These are phyloP conservation scores for Notiomystis cincta DNA, from an alignment of 2,113 vertebrate species.

Conservation along the genomic window DNA sequence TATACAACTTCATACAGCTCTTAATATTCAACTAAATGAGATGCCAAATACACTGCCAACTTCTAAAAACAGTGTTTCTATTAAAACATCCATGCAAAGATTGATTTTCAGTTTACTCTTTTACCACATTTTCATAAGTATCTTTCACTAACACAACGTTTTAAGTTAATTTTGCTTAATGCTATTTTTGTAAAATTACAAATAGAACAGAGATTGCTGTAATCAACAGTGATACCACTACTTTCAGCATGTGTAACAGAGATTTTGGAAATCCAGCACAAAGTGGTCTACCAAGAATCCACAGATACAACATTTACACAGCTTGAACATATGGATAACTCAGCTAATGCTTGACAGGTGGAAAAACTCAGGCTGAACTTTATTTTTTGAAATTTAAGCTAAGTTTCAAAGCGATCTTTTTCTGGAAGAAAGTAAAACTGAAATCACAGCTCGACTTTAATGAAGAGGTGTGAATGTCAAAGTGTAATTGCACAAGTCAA, in stretches of 20 bases:
- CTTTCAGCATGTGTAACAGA: neutral
- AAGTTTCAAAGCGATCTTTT: neutral
- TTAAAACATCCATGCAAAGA: neutral
- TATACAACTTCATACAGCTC: neutral
- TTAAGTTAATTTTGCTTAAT: neutral
- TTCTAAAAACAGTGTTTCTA: neutral
- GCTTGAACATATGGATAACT: neutral
- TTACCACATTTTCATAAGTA: neutral
- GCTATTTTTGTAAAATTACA: neutral
- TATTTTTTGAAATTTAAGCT: neutral
- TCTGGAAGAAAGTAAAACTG: neutral
- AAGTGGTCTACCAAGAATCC: neutral
- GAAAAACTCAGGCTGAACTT: neutral
- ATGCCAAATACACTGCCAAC: neutral
- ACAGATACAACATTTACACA: neutral
- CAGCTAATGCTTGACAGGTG: neutral
- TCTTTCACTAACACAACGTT: neutral
- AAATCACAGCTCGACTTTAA: neutral
- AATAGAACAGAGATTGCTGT: neutral
- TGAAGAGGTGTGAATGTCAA: neutral
- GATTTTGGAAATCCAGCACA: neutral
- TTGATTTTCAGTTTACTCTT: neutral
- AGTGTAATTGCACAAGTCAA: neutral
- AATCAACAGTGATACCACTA: neutral
- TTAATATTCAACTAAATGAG: neutral